Percentiles rank a stretch among this genome's conserved stretches.
Evolutionary conservation across 1,140 invertebrate genomes (phyloP).

Genomic region (Heliothis subflexa): DNA sequence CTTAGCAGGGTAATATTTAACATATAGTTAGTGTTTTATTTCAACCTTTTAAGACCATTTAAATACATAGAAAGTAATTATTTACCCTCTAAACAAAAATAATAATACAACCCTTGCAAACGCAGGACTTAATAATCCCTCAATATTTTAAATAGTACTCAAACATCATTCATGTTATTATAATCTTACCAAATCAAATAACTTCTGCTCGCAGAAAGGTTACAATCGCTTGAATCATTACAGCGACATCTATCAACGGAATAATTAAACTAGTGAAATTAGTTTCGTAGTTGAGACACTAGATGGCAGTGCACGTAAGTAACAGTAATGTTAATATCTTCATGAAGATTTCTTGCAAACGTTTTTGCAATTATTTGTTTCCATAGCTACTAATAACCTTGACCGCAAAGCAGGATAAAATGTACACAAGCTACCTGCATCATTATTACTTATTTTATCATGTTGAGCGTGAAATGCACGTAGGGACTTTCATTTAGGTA

Average conservation of each 20-base stretch:
- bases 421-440: not conserved
- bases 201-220: too few relatives aligned
- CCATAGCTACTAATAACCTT: not conserved
- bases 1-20: not conserved
- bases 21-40: too few relatives aligned
- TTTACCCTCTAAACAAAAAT: too few relatives aligned
- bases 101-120: too few relatives aligned
- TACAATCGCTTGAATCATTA: not conserved
- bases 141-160: too few relatives aligned
- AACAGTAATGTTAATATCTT: not conserved
- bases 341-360: too few relatives aligned
- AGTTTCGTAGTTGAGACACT: not conserved
- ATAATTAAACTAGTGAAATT: not conserved
- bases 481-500: too few relatives aligned
- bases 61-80: too few relatives aligned
- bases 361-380: not conserved
- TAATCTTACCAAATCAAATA: too few relatives aligned
- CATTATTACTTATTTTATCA: not conserved
- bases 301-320: conserved; percentile 3
- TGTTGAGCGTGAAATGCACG: not conserved
- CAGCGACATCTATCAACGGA: not conserved
- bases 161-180: too few relatives aligned
- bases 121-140: too few relatives aligned
- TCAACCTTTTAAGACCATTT: too few relatives aligned
- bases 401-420: conserved; percentile 3